Evolutionary conservation across 2,113 vertebrate genomes (phyloP).

Genomic region (Poecilia latipinna): DNA sequence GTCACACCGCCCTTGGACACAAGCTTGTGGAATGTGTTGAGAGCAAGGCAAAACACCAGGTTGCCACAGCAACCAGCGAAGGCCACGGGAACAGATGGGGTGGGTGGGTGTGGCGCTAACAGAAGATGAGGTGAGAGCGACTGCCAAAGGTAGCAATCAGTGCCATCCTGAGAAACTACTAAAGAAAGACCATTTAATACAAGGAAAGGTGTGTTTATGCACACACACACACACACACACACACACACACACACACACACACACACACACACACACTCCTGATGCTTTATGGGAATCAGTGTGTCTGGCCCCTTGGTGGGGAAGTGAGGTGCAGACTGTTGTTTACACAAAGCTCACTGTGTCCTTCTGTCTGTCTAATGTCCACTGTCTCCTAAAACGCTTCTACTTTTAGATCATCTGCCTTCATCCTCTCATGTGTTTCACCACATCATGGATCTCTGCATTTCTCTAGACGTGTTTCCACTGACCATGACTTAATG

Average conservation of each 20-base stretch:
- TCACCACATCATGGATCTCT: neutral
- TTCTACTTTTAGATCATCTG: conserved; percentile 25
- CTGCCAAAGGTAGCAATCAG: neutral
- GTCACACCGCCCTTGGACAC: conserved; percentile 73
- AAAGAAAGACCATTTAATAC: neutral
- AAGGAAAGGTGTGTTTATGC: neutral
- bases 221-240: neutral
- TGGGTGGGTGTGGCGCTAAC: conserved; percentile 33
- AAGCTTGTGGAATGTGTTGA: conserved; percentile 75
- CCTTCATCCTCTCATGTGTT: conserved; percentile 1
- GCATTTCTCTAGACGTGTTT: too few species aligned
- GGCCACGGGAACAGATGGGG: conserved; percentile 40
- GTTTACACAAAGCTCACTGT: conserved; percentile 48
- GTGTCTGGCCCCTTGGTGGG: conserved; percentile 35
- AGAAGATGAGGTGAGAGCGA: conserved; percentile 26
- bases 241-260: too few species aligned
- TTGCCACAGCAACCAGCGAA: conserved; percentile 76
- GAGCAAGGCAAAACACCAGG: conserved; percentile 76
- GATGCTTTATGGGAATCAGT: conserved; percentile 9
- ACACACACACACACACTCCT: neutral
- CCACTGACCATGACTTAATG: too few species aligned
- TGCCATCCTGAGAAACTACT: neutral
- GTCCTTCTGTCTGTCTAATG: conserved; percentile 21
- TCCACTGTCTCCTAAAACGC: conserved; percentile 41
- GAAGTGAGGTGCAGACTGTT: conserved; percentile 34